phyloP scores from a whole-genome alignment of 2,888 invertebrate species.

The Periphyllus acericola region DNA sequence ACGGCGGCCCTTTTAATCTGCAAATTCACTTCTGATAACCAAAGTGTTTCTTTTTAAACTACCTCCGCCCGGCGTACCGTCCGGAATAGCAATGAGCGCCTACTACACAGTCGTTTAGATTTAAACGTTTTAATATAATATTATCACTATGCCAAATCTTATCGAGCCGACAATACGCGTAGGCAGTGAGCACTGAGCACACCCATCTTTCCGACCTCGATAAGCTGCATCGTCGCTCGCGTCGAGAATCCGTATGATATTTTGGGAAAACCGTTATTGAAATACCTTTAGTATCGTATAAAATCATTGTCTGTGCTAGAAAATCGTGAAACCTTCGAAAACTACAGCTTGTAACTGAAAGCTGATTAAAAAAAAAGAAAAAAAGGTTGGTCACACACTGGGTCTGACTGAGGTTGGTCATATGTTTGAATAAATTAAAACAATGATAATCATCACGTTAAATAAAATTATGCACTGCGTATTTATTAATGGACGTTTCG shows the following conservation, averaged over 20 bases:
- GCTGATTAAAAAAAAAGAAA: too few species aligned
- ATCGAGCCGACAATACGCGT: neutral
- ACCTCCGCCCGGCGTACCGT: conserved; percentile 24
- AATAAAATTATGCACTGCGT: too few species aligned
- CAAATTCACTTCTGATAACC: conserved; percentile 61
- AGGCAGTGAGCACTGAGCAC: neutral
- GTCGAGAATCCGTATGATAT: neutral
- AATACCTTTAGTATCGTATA: too few species aligned
- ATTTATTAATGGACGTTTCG: too few species aligned
- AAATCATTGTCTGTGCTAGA: too few species aligned
- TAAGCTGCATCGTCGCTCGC: neutral
- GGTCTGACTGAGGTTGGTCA: too few species aligned
- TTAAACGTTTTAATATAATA: conserved; percentile 59
- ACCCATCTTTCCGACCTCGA: neutral
- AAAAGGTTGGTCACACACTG: too few species aligned
- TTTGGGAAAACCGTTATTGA: neutral
- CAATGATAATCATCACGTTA: too few species aligned
- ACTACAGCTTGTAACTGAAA: too few species aligned
- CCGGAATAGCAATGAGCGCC: conserved; percentile 49
- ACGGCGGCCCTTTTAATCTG: conserved; percentile 54
- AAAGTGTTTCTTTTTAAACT: conserved; percentile 61
- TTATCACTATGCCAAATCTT: conserved; percentile 22
- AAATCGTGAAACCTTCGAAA: too few species aligned
- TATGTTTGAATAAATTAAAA: too few species aligned
- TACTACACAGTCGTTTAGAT: conserved; percentile 21